Conservation (phyloP, 2,113 vertebrate genomes). For the Galemys pyrenaicus region DNA sequence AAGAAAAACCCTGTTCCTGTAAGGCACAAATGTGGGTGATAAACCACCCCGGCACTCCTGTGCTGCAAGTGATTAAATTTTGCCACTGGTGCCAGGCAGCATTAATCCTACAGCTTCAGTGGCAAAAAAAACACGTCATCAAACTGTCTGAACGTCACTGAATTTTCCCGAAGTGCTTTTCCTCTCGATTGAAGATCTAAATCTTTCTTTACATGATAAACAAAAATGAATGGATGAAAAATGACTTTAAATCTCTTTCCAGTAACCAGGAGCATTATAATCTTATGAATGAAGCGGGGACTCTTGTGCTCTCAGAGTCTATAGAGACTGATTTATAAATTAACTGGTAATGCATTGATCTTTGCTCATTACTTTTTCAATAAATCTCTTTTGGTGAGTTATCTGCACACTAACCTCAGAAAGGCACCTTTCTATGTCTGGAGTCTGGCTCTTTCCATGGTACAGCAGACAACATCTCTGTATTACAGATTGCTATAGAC, state of each 20-base stretch:
- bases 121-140: conserved; percentile 72
- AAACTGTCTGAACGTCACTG: conserved; percentile 65
- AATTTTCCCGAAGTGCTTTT: conserved; percentile 71
- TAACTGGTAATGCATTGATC: conserved; percentile 80
- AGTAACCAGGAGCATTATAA: conserved; percentile 65
- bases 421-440: conserved; percentile 71
- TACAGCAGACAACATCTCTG: neutral
- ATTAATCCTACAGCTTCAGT: conserved; percentile 61
- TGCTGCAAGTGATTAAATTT: conserved; percentile 52
- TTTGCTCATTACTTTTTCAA: conserved; percentile 75
- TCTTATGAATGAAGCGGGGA: conserved; percentile 71
- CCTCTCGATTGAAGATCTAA: conserved; percentile 67
- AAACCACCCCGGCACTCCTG: neutral
- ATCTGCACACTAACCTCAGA: conserved; percentile 74
- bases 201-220: conserved; percentile 76
- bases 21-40: conserved; percentile 51
- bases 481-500: conserved; percentile 3
- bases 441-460: conserved; percentile 44
- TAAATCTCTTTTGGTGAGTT: conserved; percentile 82
- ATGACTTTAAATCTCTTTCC: conserved; percentile 77
- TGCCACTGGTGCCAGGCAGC: conserved; percentile 9
- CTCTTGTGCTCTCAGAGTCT: conserved; percentile 52
- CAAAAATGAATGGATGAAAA: conserved; percentile 78
- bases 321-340: conserved; percentile 78
- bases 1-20: conserved; percentile 58